phyloP scores from a whole-genome alignment of 2,797 vertebrate species.

The Miichthys miiuy region DNA sequence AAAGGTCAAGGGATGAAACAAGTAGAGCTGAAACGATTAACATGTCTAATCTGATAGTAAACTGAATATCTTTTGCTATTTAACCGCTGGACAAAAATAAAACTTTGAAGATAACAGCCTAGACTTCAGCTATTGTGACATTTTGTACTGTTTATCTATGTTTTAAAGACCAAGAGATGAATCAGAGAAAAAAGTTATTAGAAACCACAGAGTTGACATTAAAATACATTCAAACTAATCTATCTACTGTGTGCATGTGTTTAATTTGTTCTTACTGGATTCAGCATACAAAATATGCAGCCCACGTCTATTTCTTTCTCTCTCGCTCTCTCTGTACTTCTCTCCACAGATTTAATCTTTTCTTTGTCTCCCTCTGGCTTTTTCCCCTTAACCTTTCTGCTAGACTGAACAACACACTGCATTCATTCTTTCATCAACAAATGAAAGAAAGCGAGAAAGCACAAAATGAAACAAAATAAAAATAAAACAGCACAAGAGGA shows the following conservation, averaged over 20 bases:
- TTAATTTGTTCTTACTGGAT: not conserved
- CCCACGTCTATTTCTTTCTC: slow-evolving; percentile 2
- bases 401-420: slow-evolving; percentile 32
- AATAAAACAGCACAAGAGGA: slow-evolving; percentile 60
- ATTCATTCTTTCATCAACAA: slow-evolving; percentile 44
- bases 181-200: not conserved
- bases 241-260: not conserved
- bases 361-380: slow-evolving; percentile 3
- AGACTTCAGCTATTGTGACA: not conserved
- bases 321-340: no score
- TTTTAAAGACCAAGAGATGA: not conserved
- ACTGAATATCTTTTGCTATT: not conserved
- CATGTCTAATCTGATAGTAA: not conserved
- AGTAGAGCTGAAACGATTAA: not conserved
- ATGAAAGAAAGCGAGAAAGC: slow-evolving; percentile 31
- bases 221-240: not conserved
- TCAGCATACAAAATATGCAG: not conserved
- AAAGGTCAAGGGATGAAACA: slow-evolving; percentile 76
- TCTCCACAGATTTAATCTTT: slow-evolving; percentile 26
- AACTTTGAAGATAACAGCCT: not conserved
- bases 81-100: not conserved
- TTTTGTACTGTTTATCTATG: not conserved
- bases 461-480: slow-evolving; percentile 40
- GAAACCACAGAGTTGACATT: not conserved
- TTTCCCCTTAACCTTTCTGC: slow-evolving; percentile 20